Conservation (phyloP, 1,140 invertebrate species). For the Magallana gigas region DNA sequence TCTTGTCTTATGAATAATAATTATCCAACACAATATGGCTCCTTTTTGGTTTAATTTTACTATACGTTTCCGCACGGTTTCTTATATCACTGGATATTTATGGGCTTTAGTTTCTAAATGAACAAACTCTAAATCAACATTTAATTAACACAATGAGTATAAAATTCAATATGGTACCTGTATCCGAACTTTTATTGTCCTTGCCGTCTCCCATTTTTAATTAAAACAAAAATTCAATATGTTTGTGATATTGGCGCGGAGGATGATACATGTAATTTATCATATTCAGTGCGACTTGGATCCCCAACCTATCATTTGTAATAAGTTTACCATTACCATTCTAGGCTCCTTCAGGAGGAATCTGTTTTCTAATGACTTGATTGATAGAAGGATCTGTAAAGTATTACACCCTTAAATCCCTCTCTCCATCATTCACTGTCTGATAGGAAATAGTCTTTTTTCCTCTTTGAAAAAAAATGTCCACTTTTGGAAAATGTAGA, state of each 20-base stretch:
- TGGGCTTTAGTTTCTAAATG: background rate
- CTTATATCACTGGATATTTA: background rate
- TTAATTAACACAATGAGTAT: background rate
- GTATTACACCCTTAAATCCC: background rate
- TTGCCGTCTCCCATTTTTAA: background rate
- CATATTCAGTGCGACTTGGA: slow-evolving; percentile 20
- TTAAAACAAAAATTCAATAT: slow-evolving; percentile 36
- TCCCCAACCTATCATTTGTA: slow-evolving; percentile 35
- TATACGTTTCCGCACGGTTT: background rate
- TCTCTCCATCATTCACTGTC: slow-evolving; percentile 10
- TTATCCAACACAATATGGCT: slow-evolving; percentile 21
- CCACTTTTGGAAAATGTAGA: background rate
- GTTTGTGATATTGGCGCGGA: slow-evolving; percentile 13
- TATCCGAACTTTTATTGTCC: slow-evolving; percentile 10
- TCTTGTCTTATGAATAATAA: slow-evolving; percentile 28
- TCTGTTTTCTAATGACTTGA: slow-evolving; percentile 31
- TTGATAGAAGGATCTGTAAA: slow-evolving; percentile 13
- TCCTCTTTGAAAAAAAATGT: background rate
- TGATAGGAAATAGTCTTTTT: slow-evolving; percentile 4
- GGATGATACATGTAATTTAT: slow-evolving; percentile 31
- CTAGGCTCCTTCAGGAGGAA: slow-evolving; percentile 10
- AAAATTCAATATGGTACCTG: slow-evolving; percentile 26
- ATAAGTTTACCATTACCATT: slow-evolving; percentile 30
- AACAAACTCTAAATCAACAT: slow-evolving; percentile 1
- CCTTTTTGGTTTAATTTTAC: background rate